phyloP scores from a whole-genome alignment of 2,113 vertebrate species.

The Cyprinodon tularosa region DNA sequence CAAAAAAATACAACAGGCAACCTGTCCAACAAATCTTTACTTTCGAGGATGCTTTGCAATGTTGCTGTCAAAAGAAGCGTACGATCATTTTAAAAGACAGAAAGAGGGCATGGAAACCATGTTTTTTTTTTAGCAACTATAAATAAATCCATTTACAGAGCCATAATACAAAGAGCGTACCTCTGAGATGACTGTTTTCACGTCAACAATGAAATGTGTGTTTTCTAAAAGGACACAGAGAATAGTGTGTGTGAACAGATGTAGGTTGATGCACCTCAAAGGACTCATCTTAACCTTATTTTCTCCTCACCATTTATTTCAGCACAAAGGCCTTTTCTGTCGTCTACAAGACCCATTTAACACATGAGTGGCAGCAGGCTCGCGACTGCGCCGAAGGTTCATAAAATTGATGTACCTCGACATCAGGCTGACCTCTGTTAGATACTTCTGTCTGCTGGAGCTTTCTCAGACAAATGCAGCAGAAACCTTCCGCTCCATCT shows the following conservation, averaged over 20 bases:
- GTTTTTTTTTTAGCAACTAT: constrained; percentile 17
- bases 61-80: background rate
- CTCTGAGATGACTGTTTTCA: background rate
- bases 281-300: constrained; percentile 67
- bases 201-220: background rate
- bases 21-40: constrained; percentile 12
- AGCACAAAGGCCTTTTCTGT: constrained; percentile 67
- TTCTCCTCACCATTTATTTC: constrained; percentile 69
- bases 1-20: constrained; percentile 1
- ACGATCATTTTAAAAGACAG: constrained; percentile 8
- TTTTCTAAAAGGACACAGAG: constrained; percentile 9
- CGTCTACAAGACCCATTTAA: constrained; percentile 74
- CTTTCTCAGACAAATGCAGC: constrained; percentile 27
- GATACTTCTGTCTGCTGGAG: constrained; percentile 34
- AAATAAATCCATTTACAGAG: constrained; percentile 23
- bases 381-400: constrained; percentile 40
- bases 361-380: constrained; percentile 68
- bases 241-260: constrained; percentile 45
- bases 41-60: constrained; percentile 71
- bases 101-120: constrained; percentile 6
- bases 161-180: constrained; percentile 3
- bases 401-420: constrained; percentile 72
- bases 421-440: constrained; percentile 64
- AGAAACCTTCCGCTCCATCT: constrained; percentile 13
- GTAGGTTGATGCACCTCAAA: constrained; percentile 66